Conservation (phyloP, 2,797 vertebrate species). For the Manis pentadactyla region DNA sequence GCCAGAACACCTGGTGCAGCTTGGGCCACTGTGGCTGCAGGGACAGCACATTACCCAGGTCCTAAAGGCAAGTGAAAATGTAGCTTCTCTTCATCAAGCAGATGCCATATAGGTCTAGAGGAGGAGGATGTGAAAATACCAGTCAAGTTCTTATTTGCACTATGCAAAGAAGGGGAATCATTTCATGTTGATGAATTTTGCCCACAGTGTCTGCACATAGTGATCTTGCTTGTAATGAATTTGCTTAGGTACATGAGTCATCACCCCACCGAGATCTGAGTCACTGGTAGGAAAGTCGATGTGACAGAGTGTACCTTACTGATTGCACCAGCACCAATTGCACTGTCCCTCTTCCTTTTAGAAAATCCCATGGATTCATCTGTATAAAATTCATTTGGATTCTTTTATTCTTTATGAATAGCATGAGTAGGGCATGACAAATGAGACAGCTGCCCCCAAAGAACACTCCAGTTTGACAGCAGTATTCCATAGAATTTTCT, state of each 20-base stretch:
- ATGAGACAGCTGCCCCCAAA: constrained; percentile 37
- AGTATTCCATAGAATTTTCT: constrained; percentile 36
- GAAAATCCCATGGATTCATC: constrained; percentile 16
- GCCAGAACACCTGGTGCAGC: constrained; percentile 76
- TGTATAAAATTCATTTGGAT: constrained; percentile 42
- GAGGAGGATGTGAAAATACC: constrained; percentile 33
- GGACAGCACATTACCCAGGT: background rate
- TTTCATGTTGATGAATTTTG: constrained; percentile 27
- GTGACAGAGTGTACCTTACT: constrained; percentile 1
- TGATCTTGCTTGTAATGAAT: constrained; percentile 60
- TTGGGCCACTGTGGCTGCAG: constrained; percentile 26
- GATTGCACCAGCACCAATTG: background rate
- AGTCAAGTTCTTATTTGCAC: constrained; percentile 52
- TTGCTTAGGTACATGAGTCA: constrained; percentile 31
- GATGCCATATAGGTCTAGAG: background rate
- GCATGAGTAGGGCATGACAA: constrained; percentile 37
- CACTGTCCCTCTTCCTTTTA: background rate
- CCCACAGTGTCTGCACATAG: constrained; percentile 43
- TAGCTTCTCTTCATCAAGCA: constrained; percentile 13
- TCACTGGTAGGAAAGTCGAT: background rate
- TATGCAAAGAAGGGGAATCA: constrained; percentile 16
- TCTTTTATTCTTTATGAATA: constrained; percentile 46
- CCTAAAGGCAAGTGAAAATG: constrained; percentile 41
- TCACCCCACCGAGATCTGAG: constrained; percentile 50
- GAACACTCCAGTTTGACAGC: constrained; percentile 18